phyloP scores from a whole-genome alignment of 2,113 vertebrate genomes.

The Tricholaema leucomelas region DNA sequence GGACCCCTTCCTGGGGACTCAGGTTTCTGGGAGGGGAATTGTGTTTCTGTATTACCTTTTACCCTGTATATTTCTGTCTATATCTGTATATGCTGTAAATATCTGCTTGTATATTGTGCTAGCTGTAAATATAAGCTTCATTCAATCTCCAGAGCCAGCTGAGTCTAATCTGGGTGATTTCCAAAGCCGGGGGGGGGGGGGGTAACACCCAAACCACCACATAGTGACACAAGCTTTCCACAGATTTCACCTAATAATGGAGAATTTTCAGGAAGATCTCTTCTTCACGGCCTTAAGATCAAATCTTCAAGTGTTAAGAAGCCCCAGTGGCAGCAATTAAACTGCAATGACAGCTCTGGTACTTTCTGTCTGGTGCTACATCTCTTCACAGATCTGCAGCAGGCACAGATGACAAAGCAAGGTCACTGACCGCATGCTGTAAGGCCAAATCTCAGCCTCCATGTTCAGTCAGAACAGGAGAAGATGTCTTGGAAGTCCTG shows the following conservation, averaged over 20 bases:
- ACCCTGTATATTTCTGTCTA: too few relatives aligned
- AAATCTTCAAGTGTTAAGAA: background rate
- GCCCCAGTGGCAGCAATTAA: background rate
- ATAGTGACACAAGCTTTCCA: background rate
- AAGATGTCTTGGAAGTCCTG: background rate
- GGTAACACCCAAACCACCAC: too few relatives aligned
- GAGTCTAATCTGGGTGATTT: too few relatives aligned
- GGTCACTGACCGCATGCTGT: rapidly evolving
- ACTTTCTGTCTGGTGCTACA: background rate
- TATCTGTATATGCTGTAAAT: too few relatives aligned
- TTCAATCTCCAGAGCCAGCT: too few relatives aligned
- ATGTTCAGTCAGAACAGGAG: background rate
- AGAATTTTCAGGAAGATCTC: background rate
- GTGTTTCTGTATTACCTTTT: too few relatives aligned
- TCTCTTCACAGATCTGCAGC: background rate
- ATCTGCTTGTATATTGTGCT: too few relatives aligned
- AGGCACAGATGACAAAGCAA: background rate
- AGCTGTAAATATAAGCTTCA: too few relatives aligned
- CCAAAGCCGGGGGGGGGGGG: too few relatives aligned
- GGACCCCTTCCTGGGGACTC: too few relatives aligned
- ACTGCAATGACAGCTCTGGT: background rate
- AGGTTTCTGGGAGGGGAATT: too few relatives aligned
- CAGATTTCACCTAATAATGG: background rate
- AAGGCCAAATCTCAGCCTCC: background rate
- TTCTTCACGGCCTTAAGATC: background rate